Evolutionary conservation across 2,888 invertebrate genomes (phyloP).

Genomic region (Lasioglossum malachurum): DNA sequence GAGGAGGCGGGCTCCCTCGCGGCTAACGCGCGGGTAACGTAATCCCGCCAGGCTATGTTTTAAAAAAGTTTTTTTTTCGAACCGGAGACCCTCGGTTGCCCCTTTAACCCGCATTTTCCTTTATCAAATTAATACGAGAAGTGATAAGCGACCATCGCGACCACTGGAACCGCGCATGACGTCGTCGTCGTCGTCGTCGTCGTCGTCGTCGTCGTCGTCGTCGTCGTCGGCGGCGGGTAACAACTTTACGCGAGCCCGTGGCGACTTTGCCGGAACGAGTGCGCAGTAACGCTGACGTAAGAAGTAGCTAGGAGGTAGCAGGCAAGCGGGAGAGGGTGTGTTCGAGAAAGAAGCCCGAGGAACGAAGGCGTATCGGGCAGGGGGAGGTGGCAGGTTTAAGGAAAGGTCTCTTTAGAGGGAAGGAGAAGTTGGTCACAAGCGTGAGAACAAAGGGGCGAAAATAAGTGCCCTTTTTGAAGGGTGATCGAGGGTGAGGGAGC

Average conservation of each 20-base stretch:
- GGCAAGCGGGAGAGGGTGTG: constrained; percentile 62
- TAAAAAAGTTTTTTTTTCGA: constrained; percentile 31
- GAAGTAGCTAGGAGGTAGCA: constrained; percentile 56
- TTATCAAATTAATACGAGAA: constrained; percentile 57
- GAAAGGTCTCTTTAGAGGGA: constrained; percentile 47
- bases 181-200: constrained; percentile 21
- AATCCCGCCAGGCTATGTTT: constrained; percentile 30
- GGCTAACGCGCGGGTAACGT: constrained; percentile 16
- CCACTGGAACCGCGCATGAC: constrained; percentile 52
- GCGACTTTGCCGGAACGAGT: constrained; percentile 60
- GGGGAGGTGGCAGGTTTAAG: constrained; percentile 49
- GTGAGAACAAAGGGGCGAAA: constrained; percentile 80
- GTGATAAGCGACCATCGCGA: constrained; percentile 57
- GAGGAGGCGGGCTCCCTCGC: background rate
- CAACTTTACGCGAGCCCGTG: constrained; percentile 47
- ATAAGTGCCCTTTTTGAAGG: constrained; percentile 76
- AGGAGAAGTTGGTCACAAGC: constrained; percentile 65
- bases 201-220: constrained; percentile 28
- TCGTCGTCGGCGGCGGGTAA: constrained; percentile 31
- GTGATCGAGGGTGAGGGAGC: constrained; percentile 70
- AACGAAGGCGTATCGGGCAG: constrained; percentile 51
- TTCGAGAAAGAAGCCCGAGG: constrained; percentile 63
- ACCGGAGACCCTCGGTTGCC: constrained; percentile 36
- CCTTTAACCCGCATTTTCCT: constrained; percentile 65
- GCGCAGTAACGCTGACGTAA: constrained; percentile 63